Base-by-base conservation (phyloP, 2,888 invertebrate species). In the Hirtodrosophila trivittata region DNA sequence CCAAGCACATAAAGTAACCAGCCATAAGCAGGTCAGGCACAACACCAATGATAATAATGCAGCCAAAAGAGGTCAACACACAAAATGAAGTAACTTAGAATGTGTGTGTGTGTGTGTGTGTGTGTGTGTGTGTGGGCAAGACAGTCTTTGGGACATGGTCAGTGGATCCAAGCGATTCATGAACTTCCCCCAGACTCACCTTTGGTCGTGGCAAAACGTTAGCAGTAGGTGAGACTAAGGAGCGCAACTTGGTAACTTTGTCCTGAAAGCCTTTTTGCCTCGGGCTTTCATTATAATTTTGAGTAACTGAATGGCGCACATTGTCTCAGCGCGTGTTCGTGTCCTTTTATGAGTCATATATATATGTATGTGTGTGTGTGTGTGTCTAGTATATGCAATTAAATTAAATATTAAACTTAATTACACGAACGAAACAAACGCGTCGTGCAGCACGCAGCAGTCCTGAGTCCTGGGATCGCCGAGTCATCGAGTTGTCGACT, bases 391-490 rank as follows among this genome's bases (percentile, higher is more conserved):
- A 66, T 67, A 78, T 87, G 85, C 84, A 88, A 88, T 88, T 88
- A 87, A 88, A 87, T 88, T 87, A 86, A 86, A 87, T 88, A 87
- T 87, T 87, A 85, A 88, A 88, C 82, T 85, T 87, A 84, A 88
- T 88, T 88, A 87, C 77, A 82, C 71, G 66, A 74, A 69, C 59
- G 71, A 81, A 81, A 81, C 84, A 76, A 81, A 81, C 78, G 76
- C 83, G 84, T 49, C 69, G 49, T 60, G 57, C 56, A 47, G 56
- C 74, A 66, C 69, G 66, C 73, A 74, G 51, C 32, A 28, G 16
- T 45, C 54, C n/a, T n/a, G 46, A 46, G 66, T 37, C 50, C 46
- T 32, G 52, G 42, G 45, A 63, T 50, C 50, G 57, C 50, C 47
- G 50, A 66, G 63, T 71, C 63, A 54, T 56, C 58, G 64, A 38